A percentile compares a stretch with the other conserved stretches of the same genome.
phyloP scores from a whole-genome alignment of 2,797 vertebrate species.

The Cuniculus paca region DNA sequence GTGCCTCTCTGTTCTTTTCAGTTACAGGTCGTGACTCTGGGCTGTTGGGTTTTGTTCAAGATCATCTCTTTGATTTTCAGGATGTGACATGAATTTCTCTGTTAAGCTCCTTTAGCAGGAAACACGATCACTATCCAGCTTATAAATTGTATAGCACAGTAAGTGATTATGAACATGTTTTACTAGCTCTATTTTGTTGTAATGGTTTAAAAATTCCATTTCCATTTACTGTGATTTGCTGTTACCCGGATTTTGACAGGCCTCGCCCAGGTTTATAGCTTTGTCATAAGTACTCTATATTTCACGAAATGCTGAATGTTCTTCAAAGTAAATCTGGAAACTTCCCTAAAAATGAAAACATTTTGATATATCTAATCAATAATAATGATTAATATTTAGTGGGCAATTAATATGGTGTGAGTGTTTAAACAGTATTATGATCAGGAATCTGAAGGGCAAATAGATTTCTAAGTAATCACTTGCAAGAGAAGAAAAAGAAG shows the following conservation, averaged over 20 bases:
- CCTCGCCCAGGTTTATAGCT: neutral
- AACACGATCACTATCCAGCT: constrained; percentile 3
- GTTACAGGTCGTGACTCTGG: constrained; percentile 47
- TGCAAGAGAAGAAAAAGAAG: neutral
- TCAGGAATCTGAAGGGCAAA: neutral
- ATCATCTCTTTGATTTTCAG: constrained; percentile 67
- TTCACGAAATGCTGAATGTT: constrained; percentile 15
- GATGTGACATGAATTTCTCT: constrained; percentile 17
- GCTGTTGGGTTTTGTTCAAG: constrained; percentile 53
- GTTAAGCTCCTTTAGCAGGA: constrained; percentile 41
- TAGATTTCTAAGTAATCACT: neutral
- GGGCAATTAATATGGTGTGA: neutral
- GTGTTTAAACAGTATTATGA: neutral
- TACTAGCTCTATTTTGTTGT: constrained; percentile 52
- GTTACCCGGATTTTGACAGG: constrained; percentile 14
- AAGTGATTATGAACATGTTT: neutral
- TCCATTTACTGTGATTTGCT: constrained; percentile 28
- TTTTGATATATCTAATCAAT: neutral
- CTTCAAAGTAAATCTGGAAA: neutral
- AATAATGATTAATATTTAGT: neutral
- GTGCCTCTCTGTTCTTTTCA: neutral
- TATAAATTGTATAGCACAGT: constrained; percentile 7
- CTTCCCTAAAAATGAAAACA: neutral
- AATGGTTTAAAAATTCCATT: neutral
- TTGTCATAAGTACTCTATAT: neutral